Percentiles rank a stretch among this genome's conserved stretches.
These are phyloP conservation scores for Molossus molossus DNA, from an alignment of 2,797 vertebrate genomes.

Conservation along the genomic window DNA sequence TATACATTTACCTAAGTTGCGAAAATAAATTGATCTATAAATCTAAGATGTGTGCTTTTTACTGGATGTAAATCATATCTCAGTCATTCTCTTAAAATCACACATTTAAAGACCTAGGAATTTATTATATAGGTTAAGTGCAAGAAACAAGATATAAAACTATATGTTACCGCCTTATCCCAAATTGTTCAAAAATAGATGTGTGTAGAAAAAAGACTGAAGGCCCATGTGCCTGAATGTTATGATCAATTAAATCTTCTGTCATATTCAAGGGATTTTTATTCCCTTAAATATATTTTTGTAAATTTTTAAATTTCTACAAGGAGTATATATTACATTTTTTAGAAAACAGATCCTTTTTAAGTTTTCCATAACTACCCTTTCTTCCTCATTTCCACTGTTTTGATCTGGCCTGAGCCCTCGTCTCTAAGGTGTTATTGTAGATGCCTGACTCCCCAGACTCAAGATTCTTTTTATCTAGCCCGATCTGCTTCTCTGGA, in stretches of 20 bases:
- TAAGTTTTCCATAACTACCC: not conserved
- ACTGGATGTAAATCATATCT: not conserved
- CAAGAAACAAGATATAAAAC: not conserved
- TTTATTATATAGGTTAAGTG: not conserved
- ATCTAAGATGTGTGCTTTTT: not conserved
- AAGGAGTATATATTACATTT: not conserved
- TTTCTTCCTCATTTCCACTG: not conserved
- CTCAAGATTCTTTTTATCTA: not conserved
- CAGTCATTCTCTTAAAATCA: not conserved
- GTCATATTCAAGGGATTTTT: not conserved
- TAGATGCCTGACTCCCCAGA: not conserved
- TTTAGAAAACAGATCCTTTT: not conserved
- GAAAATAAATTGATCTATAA: conserved; percentile 3
- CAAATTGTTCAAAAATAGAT: conserved; percentile 22
- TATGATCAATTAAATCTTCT: conserved; percentile 1
- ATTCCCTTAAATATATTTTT: not conserved
- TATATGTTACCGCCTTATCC: not conserved
- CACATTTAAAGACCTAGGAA: conserved; percentile 14
- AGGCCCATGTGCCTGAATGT: not conserved
- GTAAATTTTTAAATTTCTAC: conserved; percentile 44
- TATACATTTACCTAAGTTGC: not conserved
- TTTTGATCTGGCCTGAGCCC: not conserved
- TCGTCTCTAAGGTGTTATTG: not conserved
- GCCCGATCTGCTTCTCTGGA: not conserved
- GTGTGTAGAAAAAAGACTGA: not conserved